Conservation (phyloP, 2,888 invertebrate genomes). For the Zelleria hepariella region DNA sequence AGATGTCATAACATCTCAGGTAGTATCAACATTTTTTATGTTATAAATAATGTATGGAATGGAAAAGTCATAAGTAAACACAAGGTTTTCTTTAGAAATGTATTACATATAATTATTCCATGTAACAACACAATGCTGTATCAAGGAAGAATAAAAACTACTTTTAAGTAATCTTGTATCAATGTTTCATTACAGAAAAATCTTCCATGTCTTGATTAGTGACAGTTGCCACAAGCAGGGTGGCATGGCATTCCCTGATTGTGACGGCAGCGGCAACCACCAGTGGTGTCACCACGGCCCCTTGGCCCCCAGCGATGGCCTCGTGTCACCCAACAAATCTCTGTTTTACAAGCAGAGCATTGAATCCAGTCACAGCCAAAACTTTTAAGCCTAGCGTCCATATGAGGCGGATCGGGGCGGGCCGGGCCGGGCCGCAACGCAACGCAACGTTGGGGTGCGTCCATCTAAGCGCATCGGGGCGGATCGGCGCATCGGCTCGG, state of each 20-base stretch:
- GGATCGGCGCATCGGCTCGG: too few relatives aligned
- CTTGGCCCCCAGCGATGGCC: slow-evolving; percentile 77
- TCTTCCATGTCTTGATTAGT: slow-evolving; percentile 53
- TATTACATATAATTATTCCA: too few relatives aligned
- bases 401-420: too few relatives aligned
- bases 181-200: neutral
- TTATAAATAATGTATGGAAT: too few relatives aligned
- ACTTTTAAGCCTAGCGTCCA: too few relatives aligned
- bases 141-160: neutral
- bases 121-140: neutral
- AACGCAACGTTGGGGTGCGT: too few relatives aligned
- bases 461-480: too few relatives aligned
- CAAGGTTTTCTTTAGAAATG: too few relatives aligned
- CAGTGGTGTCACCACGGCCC: slow-evolving; percentile 86
- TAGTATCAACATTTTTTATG: too few relatives aligned
- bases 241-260: slow-evolving; percentile 84
- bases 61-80: too few relatives aligned
- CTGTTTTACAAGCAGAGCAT: slow-evolving; percentile 93
- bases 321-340: slow-evolving; percentile 94
- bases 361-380: slow-evolving; percentile 96
- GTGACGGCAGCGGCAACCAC: slow-evolving; percentile 87
- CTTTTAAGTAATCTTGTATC: neutral
- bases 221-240: slow-evolving; percentile 89
- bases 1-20: too few relatives aligned
- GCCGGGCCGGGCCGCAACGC: too few relatives aligned